Evolutionary conservation across 92 coral and sea anemone species (phyloP), one percentile per base, ranked within the genome.

Genomic region (Zoanthus gigantus): DNA sequence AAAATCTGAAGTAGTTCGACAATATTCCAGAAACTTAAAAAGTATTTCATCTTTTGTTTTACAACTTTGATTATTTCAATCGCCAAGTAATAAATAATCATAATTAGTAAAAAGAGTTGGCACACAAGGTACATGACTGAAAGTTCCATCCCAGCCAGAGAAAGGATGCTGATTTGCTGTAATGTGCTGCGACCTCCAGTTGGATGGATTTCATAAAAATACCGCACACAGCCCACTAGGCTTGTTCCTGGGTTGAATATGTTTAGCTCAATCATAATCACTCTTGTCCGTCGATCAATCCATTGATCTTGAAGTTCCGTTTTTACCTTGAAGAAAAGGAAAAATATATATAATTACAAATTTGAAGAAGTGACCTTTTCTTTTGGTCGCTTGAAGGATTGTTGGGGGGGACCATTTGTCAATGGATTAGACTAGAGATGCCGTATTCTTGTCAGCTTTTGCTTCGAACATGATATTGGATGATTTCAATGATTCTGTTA

Each of bases 181-280:
- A 81, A 46, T 30, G 29, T 30, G 44, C 60, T 47, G 3, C 85
- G 75, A 31, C 76, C 13, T 13, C 85, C 85, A 23, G 58, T 48
- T 10, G 85, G 74, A 18, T 65, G 85, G 42, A 81, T 45, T 31
- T 81, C 75, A 44, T 66, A 81, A 44, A 12, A 65, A 52, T 66
- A 66, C 45, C 44, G 50, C 3, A 67, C 63, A 65, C 60, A 65
- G 17, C 76, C 63, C 29, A 81, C 58, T 2, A 81, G 75, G 30
- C 32, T 52, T 17, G 85, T 81, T 31, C 85, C 75, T 12, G 75
- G 85, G 57, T 81, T 81, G 56, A 81, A 81, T 14, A 81, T 28
- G 85, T 66, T 81, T 4, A 81, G 57, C 17, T 81, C 85, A 28
- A 75, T 66, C 32, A 66, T 47, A 17, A 81, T 16, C n/a, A 60